Base-by-base conservation (phyloP, 1,140 invertebrate genomes). In the Notospermus geniculatus region DNA sequence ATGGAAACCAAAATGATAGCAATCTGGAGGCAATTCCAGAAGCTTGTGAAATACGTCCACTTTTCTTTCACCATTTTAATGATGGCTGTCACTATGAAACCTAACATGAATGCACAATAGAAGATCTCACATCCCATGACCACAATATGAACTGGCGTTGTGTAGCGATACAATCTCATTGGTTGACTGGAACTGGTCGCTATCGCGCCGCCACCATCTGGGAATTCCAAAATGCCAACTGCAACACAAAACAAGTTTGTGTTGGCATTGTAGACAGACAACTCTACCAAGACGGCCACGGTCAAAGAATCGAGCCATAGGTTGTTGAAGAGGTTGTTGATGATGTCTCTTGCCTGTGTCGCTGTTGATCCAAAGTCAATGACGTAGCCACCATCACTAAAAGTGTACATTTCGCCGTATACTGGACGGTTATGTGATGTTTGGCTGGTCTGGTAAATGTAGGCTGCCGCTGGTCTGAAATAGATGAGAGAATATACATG, bases 191-290 rank as follows among this genome's bases (percentile, higher is more conserved):
- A 71, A 65, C 81, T 84, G 36, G 77, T 81, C 4, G 82, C 74
- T 15, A 83, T 73, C 5, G 85, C 73, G 11, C 84, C 83, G 4
- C 84, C 84, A 30, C 79, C 83, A 4, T 82, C 80, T 28, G 81
- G 59, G 66, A 85, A 83, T 71, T 86, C 85, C 2, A 78, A 77
- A 15, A 85, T 63, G n/a, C 85, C 74, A 11, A 80, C 82, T 9
- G 75, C 73, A 0, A 84, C 77, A 9, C 77, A 79, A 64, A 86
- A 86, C 19, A 86, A 67, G 62, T 86, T 82, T 0, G 80, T 68
- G 59, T 85, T 81, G 1, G 85, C 80, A 69, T 87, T 87, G 69
- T 86, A 87, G 17, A 82, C 76, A 4, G 85, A 84, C 65, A 87
- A 85, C 65, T 87, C 85, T 2, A 85, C 72, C 62, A 86, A 83